A percentile compares a stretch with the other conserved stretches of the same genome.
These are phyloP conservation scores for Calyptommatus sinebrachiatus DNA, from an alignment of 2,113 vertebrate genomes.

Conservation along the genomic window DNA sequence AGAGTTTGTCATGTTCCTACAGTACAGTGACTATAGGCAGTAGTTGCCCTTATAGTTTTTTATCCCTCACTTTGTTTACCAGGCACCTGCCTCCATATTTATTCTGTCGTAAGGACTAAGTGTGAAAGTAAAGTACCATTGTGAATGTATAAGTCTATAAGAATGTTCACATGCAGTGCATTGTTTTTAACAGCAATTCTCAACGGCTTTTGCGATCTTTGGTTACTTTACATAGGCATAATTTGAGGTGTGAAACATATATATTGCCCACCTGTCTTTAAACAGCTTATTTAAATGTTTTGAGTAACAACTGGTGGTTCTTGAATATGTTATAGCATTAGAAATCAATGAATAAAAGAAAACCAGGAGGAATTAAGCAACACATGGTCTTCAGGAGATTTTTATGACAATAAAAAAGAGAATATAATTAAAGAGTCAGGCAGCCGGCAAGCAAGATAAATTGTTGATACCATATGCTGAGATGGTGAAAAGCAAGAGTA, in stretches of 20 bases:
- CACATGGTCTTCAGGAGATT: slow-evolving; percentile 10
- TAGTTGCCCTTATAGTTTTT: too few relatives aligned
- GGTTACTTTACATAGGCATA: neutral
- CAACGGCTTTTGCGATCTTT: neutral
- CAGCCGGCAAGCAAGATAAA: slow-evolving; percentile 20
- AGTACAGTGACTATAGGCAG: too few relatives aligned
- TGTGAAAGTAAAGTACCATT: neutral
- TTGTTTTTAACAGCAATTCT: neutral
- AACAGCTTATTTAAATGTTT: neutral
- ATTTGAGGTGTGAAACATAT: neutral
- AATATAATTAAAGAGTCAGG: slow-evolving; percentile 27
- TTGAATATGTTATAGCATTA: slow-evolving; percentile 3
- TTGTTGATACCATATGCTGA: slow-evolving; percentile 8
- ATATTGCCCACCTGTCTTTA: neutral
- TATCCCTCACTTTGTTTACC: too few relatives aligned
- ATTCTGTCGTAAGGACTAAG: too few relatives aligned
- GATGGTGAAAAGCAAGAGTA: slow-evolving; percentile 5
- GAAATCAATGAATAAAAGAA: neutral
- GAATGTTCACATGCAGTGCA: neutral
- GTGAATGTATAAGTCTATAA: neutral
- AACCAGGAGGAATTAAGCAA: slow-evolving; percentile 10
- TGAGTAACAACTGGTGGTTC: neutral
- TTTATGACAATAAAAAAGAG: slow-evolving; percentile 36
- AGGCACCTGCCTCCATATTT: too few relatives aligned
- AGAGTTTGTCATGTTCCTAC: too few relatives aligned